Conservation (phyloP, 2,888 invertebrate species). For the Lithophane leautieri region DNA sequence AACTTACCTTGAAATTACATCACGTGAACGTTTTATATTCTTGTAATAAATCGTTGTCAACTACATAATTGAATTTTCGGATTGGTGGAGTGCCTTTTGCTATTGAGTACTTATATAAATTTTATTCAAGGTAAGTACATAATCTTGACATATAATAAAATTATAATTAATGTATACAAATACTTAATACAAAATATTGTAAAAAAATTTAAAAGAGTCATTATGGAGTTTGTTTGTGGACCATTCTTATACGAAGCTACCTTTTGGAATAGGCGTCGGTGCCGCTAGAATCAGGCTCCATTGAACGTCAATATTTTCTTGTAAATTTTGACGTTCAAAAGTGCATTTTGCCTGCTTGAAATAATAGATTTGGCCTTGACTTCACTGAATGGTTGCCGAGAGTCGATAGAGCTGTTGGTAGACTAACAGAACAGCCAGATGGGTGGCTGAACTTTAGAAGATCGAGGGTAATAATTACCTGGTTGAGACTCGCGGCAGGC, state of each 20-base stretch:
- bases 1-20: slow-evolving; percentile 35
- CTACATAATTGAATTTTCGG: neutral
- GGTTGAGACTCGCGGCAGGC: too few relatives aligned
- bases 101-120: too few relatives aligned
- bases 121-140: too few relatives aligned
- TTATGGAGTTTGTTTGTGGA: too few relatives aligned
- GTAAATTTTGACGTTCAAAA: neutral
- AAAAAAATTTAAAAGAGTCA: too few relatives aligned
- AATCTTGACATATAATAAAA: too few relatives aligned
- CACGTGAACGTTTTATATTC: slow-evolving; percentile 21
- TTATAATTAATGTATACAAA: too few relatives aligned
- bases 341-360: neutral
- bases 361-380: neutral
- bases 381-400: neutral
- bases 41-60: neutral
- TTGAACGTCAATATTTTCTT: too few relatives aligned
- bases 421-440: neutral
- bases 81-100: neutral
- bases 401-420: neutral
- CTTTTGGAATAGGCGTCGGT: neutral
- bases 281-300: too few relatives aligned
- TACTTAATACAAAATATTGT: too few relatives aligned
- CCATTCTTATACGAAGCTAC: too few relatives aligned
- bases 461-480: too few relatives aligned
- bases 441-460: neutral